These are phyloP conservation scores for Hermaeophaga mercurialis DNA, from an alignment of 2,888 invertebrate genomes.

Conservation along the genomic window DNA sequence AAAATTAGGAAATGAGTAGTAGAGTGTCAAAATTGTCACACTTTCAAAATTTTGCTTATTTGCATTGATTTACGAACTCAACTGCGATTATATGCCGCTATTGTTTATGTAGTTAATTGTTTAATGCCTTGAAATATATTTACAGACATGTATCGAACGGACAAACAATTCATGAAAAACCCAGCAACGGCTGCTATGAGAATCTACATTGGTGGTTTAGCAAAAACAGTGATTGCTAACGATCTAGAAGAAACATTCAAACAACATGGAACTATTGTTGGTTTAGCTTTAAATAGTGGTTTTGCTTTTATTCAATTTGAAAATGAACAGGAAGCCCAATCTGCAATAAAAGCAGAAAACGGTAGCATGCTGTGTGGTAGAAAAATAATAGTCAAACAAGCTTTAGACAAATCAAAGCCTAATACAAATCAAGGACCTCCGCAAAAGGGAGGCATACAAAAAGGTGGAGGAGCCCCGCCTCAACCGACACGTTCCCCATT, in stretches of 20 bases:
- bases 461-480: background rate
- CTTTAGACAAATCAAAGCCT: conserved; percentile 57
- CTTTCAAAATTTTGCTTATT: no score
- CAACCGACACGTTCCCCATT: conserved; percentile 3
- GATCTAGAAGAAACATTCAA: conserved; percentile 78
- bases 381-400: conserved; percentile 69
- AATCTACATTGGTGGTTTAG: conserved; percentile 81
- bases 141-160: conserved; percentile 54
- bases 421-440: conserved; percentile 17
- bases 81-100: no score
- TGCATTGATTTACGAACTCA: no score
- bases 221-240: conserved; percentile 62
- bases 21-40: no score
- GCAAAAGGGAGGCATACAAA: conserved; percentile 10
- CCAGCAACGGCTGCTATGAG: conserved; percentile 75
- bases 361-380: conserved; percentile 74
- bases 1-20: no score
- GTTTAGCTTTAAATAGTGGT: conserved; percentile 74
- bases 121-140: no score
- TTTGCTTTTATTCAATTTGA: conserved; percentile 90
- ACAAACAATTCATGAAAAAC: conserved; percentile 68
- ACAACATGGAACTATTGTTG: conserved; percentile 73
- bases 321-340: conserved; percentile 72
- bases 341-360: conserved; percentile 74
- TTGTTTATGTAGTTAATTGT: no score